Evolutionary conservation across 1,140 invertebrate species (phyloP).

Genomic region (Gryllus bimaculatus): DNA sequence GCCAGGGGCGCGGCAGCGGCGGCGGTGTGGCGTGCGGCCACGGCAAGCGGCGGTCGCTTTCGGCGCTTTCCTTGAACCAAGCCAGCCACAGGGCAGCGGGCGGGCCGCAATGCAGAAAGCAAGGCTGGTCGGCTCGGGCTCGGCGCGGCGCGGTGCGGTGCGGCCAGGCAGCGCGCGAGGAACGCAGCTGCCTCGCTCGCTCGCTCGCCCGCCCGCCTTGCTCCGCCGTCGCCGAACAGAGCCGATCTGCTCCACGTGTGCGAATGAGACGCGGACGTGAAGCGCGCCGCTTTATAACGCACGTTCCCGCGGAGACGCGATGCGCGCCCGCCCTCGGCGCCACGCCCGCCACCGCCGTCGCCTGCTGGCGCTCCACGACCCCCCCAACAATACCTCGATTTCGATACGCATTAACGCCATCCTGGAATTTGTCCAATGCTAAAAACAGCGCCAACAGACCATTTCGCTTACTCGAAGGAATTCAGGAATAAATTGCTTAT

Average conservation of each 20-base stretch:
- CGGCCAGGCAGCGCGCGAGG: not conserved
- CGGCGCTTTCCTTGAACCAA: not conserved
- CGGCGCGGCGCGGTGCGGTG: no score
- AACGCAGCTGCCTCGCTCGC: not conserved
- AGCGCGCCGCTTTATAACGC: not conserved
- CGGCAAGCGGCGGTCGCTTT: not conserved
- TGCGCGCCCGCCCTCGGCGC: no score
- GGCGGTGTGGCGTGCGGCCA: no score
- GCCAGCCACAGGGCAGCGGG: not conserved
- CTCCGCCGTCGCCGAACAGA: not conserved
- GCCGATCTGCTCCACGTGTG: constrained; percentile 2
- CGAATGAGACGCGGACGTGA: not conserved
- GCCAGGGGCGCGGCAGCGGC: not conserved
- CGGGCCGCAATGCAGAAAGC: not conserved
- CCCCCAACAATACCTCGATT: no score
- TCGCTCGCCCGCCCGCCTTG: not conserved
- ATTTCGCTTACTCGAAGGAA: no score
- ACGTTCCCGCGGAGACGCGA: not conserved
- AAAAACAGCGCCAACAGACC: no score
- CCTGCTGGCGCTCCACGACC: not conserved
- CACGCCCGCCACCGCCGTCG: not conserved
- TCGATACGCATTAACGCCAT: no score
- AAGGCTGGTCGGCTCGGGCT: no score
- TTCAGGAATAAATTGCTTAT: no score
- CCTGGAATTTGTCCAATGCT: no score